Base-by-base conservation (phyloP, 2,888 invertebrate genomes). In the Cantharis flavilabris region DNA sequence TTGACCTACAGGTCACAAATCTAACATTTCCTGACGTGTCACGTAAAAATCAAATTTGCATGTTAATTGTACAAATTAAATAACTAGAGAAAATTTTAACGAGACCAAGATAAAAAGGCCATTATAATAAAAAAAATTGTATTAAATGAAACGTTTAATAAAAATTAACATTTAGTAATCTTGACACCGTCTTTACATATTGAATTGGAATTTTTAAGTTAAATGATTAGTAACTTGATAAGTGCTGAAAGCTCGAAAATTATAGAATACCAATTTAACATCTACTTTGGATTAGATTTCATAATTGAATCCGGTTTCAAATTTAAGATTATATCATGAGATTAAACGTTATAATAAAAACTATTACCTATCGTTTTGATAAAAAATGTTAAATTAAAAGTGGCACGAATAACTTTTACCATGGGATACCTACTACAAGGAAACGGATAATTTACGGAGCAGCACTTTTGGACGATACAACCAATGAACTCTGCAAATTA, bases 401-500 rank as follows among this genome's bases (percentile, higher is more conserved):
- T 49, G 49, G 49, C 49, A 49, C 49, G 49, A 49, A 49, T 49
- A 49, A n/a, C 49, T 49, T 49, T 49, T 49, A 49, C 69, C 2
- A 9, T 26, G 7, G 23, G 23, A 26, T 26, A 49, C 3, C 3
- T 16, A 16, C 16, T 16, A 49, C n/a, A 49, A n/a, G 49, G 49
- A 49, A 49, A 7, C 49, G 49, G 49, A 49, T 49, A n/a, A 49
- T 49, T 49, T 49, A 7, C 49, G 5, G 49, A 49, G n/a, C n/a
- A 49, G 5, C 49, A 49, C 49, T 49, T 49, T 49, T 49, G 49
- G 49, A 49, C n/a, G 49, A n/a, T 49, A 49, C 49, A 49, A n/a
- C n/a, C 49, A 49, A 49, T 49, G 49, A 49, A n/a, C 49, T 49
- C 49, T n/a, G 26, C 9, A 76, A 76, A 78, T 78, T 76, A 76